Evolutionary conservation across 1,140 invertebrate species (phyloP).

Genomic region (Drosophila sproati): DNA sequence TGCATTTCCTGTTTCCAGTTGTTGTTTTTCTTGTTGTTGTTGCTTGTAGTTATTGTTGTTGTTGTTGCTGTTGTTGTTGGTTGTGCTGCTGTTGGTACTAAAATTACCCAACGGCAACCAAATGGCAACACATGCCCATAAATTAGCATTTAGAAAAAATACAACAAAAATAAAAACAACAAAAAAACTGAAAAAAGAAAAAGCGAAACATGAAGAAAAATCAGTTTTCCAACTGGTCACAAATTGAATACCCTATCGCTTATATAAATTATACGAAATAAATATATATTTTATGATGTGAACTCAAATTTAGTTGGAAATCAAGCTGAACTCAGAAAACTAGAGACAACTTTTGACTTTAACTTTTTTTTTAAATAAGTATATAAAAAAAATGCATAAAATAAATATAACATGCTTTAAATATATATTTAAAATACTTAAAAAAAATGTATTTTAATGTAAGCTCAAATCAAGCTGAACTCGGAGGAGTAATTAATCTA

Average conservation of each 20-base stretch:
- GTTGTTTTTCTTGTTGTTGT: constrained; percentile 36
- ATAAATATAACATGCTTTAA: too few relatives aligned
- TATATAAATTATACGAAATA: neutral
- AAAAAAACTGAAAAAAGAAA: constrained; percentile 39
- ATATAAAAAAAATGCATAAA: too few relatives aligned
- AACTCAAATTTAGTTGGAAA: too few relatives aligned
- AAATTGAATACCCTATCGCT: constrained; percentile 7
- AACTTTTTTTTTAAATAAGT: too few relatives aligned
- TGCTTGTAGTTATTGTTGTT: constrained; percentile 27
- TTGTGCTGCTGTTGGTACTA: constrained; percentile 69
- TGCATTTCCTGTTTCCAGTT: constrained; percentile 75
- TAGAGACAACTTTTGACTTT: too few relatives aligned
- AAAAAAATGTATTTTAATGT: too few relatives aligned
- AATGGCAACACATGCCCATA: constrained; percentile 83
- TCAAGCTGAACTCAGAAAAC: too few relatives aligned
- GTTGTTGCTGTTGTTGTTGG: constrained; percentile 26
- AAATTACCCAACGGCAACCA: constrained; percentile 81
- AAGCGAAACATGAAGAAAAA: constrained; percentile 49
- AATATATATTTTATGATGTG: neutral
- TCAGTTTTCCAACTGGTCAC: constrained; percentile 13
- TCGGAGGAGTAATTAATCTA: too few relatives aligned
- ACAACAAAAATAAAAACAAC: constrained; percentile 4
- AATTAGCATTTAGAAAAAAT: constrained; percentile 82
- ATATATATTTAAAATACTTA: too few relatives aligned
- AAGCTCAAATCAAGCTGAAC: too few relatives aligned